Percentiles rank a stretch among this genome's conserved stretches.
Conservation (phyloP, 2,797 vertebrate species). For the Sebastes elongatus region DNA sequence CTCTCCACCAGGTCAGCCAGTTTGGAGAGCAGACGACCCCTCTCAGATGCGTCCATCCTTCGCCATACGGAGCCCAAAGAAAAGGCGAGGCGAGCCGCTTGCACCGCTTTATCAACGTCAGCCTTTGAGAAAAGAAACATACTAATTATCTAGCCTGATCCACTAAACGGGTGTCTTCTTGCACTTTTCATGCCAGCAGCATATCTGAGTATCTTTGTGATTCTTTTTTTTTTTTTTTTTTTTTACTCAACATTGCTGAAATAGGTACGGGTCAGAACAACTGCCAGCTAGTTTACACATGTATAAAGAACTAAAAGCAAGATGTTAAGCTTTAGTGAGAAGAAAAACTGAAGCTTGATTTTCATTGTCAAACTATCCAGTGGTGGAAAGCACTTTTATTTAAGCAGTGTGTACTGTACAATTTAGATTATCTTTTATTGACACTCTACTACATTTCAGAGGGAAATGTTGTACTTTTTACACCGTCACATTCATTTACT, state of each 20-base stretch:
- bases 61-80: slow-evolving; percentile 94
- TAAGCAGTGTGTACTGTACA: background rate
- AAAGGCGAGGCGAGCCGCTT: slow-evolving; percentile 93
- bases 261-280: background rate
- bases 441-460: background rate
- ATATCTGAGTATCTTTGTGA: background rate
- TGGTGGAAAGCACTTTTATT: background rate
- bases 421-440: background rate
- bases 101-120: slow-evolving; percentile 95
- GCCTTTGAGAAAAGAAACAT: slow-evolving; percentile 75
- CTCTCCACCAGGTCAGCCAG: slow-evolving; percentile 96
- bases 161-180: slow-evolving; percentile 31
- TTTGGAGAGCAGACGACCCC: slow-evolving; percentile 92
- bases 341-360: background rate
- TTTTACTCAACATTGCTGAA: background rate
- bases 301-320: background rate
- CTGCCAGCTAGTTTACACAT: background rate
- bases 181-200: background rate
- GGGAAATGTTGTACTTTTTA: background rate
- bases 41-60: slow-evolving; percentile 94
- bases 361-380: background rate
- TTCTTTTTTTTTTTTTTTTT: background rate
- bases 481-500: background rate
- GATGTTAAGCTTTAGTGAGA: background rate
- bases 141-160: background rate